These are phyloP conservation scores for Tinea semifulvella DNA, from an alignment of 2,888 invertebrate species.

Conservation along the genomic window DNA sequence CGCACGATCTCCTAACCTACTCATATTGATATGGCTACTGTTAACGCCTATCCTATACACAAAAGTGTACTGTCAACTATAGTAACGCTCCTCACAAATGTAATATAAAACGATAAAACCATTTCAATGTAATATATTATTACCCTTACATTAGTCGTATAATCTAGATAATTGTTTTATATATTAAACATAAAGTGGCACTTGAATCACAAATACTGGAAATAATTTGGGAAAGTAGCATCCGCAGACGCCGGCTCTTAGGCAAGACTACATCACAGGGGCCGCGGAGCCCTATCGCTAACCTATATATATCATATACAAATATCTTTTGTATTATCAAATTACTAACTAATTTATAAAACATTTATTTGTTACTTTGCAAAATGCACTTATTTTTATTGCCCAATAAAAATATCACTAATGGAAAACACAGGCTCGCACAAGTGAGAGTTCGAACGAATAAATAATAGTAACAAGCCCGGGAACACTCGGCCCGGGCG, in stretches of 20 bases:
- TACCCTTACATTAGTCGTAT: slow-evolving; percentile 68
- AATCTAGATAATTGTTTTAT: slow-evolving; percentile 69
- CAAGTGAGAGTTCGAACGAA: slow-evolving; percentile 55
- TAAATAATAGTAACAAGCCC: slow-evolving; percentile 60
- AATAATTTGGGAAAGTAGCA: slow-evolving; percentile 70
- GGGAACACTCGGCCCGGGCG: too few species aligned
- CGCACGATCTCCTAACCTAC: too few species aligned
- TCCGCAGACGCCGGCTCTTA: slow-evolving; percentile 46
- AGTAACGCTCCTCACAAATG: slow-evolving; percentile 66
- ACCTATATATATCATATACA: too few species aligned
- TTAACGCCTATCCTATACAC: slow-evolving; percentile 68
- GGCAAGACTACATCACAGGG: slow-evolving; percentile 62
- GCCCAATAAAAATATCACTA: slow-evolving; percentile 67
- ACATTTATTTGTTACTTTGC: slow-evolving; percentile 43
- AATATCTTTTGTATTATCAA: slow-evolving; percentile 35
- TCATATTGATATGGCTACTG: slow-evolving; percentile 70
- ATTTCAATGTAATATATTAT: slow-evolving; percentile 67
- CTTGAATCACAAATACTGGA: slow-evolving; percentile 82
- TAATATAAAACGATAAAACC: slow-evolving; percentile 70
- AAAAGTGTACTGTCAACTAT: slow-evolving; percentile 67
- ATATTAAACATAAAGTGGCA: slow-evolving; percentile 80
- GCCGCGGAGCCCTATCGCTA: slow-evolving; percentile 25
- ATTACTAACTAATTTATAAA: slow-evolving; percentile 59
- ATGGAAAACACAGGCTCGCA: slow-evolving; percentile 60
- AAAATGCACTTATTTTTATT: slow-evolving; percentile 64